phyloP scores from a whole-genome alignment of 1,140 invertebrate species.

The Panulirus ornatus region DNA sequence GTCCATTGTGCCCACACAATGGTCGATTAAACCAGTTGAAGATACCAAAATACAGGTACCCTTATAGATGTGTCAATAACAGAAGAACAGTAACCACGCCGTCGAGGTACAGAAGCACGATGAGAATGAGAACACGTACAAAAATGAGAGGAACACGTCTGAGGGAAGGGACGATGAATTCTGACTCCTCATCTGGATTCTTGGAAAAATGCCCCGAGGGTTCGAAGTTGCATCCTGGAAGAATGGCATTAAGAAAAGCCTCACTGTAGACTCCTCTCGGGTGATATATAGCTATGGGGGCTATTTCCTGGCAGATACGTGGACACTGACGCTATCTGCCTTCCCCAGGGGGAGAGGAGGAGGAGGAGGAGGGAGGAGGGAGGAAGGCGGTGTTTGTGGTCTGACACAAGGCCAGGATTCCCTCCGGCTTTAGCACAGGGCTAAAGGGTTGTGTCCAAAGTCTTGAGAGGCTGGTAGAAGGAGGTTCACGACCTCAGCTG shows the following conservation, averaged over 20 bases:
- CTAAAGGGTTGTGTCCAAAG: not conserved
- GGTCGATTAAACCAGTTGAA: too few species aligned
- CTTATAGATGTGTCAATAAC: too few species aligned
- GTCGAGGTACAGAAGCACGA: not conserved
- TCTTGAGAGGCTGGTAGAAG: not conserved
- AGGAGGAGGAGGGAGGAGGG: not conserved
- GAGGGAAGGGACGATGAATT: conserved; percentile 25
- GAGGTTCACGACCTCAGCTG: too few species aligned
- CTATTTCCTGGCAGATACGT: conserved; percentile 10
- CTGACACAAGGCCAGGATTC: not conserved
- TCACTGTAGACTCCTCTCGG: conserved; percentile 48
- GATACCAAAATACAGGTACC: too few species aligned
- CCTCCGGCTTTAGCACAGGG: not conserved
- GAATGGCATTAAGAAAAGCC: conserved; percentile 65
- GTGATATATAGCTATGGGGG: conserved; percentile 27
- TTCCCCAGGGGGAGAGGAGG: not conserved
- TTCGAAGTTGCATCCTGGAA: conserved; percentile 61
- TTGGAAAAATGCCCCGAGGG: conserved; percentile 55
- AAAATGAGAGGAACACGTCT: conserved; percentile 6
- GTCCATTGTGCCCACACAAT: not conserved
- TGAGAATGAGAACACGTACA: not conserved
- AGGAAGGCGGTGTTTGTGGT: not conserved
- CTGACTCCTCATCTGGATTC: conserved; percentile 40
- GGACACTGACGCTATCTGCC: conserved; percentile 1
- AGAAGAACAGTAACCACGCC: too few species aligned